Conservation (phyloP, 2,113 vertebrate species). For the Diadophis punctatus region DNA sequence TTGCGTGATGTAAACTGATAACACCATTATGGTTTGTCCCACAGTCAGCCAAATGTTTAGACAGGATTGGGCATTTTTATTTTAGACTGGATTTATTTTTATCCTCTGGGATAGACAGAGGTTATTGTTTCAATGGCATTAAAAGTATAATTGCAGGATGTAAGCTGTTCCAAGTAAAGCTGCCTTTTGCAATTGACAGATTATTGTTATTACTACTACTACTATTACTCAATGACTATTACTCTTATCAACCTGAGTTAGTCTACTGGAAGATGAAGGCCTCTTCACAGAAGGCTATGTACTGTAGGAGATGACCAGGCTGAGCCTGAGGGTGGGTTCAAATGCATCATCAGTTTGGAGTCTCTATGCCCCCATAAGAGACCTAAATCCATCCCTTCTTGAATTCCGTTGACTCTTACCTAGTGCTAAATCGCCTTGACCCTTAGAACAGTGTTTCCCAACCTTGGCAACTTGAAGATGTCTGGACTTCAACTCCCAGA, state of each 20-base stretch:
- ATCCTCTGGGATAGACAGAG: neutral
- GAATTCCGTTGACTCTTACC: neutral
- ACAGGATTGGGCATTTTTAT: neutral
- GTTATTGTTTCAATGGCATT: neutral
- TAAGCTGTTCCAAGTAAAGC: neutral
- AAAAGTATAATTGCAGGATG: neutral
- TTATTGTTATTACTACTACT: neutral
- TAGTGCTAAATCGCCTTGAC: neutral
- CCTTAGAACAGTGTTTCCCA: no score
- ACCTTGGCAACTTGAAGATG: no score
- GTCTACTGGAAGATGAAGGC: neutral
- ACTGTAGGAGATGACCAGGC: neutral
- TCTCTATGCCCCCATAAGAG: no score
- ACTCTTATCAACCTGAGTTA: neutral
- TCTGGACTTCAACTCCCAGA: no score
- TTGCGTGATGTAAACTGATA: neutral
- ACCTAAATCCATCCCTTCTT: neutral
- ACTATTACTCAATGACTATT: neutral
- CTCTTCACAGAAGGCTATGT: neutral
- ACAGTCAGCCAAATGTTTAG: neutral
- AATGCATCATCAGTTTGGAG: neutral
- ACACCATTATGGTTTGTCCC: neutral
- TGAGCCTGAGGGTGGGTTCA: neutral
- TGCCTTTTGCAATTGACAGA: neutral
- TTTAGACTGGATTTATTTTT: neutral